Percentiles rank a stretch among this genome's conserved stretches.
Conservation (phyloP, 2,888 invertebrate genomes). For the Neoitamus cyanurus region DNA sequence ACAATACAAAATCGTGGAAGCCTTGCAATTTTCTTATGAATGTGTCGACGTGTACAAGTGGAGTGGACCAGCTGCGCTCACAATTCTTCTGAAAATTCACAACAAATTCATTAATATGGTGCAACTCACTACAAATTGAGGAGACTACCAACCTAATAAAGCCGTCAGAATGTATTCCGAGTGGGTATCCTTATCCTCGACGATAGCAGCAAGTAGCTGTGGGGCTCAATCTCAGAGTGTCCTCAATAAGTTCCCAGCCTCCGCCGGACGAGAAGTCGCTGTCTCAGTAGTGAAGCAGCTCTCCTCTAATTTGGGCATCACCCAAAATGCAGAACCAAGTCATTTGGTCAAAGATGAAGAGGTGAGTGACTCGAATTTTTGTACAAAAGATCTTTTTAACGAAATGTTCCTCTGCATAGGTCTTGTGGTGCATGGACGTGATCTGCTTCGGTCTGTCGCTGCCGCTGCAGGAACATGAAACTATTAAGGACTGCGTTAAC, state of each 20-base stretch:
- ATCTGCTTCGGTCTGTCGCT: constrained; percentile 92
- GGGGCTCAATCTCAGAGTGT: constrained; percentile 70
- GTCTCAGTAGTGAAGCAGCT: constrained; percentile 73
- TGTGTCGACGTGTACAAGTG: background rate
- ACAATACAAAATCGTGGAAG: background rate
- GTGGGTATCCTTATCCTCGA: constrained; percentile 69
- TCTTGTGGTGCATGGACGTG: constrained; percentile 87
- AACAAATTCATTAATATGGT: background rate
- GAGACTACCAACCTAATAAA: background rate
- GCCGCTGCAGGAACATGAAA: constrained; percentile 91
- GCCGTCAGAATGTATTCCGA: constrained; percentile 68
- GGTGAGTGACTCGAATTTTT: constrained; percentile 67
- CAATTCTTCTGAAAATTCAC: background rate
- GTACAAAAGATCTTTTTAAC: background rate
- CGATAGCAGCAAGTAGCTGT: constrained; percentile 67
- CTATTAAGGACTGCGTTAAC: constrained; percentile 94
- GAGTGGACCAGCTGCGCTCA: background rate
- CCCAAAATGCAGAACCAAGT: constrained; percentile 86
- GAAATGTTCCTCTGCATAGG: constrained; percentile 68
- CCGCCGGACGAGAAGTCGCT: constrained; percentile 73
- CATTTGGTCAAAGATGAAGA: constrained; percentile 85
- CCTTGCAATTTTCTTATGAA: background rate
- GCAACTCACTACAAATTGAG: background rate
- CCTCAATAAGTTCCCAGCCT: constrained; percentile 71
- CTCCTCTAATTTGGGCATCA: constrained; percentile 73